Conservation (phyloP, 2,113 vertebrate genomes). For the Spheniscus mendiculus region DNA sequence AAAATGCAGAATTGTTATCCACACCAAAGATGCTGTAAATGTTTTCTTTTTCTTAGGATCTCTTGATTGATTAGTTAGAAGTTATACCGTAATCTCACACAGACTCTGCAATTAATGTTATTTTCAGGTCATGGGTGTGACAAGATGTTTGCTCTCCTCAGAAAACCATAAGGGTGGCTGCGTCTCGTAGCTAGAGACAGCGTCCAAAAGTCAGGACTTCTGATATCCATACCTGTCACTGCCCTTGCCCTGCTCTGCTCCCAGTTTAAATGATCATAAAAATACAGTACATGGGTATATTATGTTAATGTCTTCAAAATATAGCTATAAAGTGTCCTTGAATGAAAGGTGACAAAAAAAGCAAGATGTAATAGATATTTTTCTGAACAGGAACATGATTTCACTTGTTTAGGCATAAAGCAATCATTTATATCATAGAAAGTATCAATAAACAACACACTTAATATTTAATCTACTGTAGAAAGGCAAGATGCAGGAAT, state of each 20-base stretch:
- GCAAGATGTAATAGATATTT: background rate
- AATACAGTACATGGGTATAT: background rate
- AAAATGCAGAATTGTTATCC: background rate
- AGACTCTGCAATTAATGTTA: background rate
- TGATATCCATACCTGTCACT: background rate
- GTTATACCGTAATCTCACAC: background rate
- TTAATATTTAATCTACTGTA: background rate
- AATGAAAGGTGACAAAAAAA: background rate
- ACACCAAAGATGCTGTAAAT: background rate
- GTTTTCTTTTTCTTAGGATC: background rate
- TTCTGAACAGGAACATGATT: background rate
- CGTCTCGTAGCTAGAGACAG: background rate
- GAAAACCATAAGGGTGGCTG: background rate
- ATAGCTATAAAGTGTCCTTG: background rate
- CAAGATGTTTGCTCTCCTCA: background rate
- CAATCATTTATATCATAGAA: background rate
- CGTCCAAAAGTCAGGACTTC: background rate
- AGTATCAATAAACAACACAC: background rate
- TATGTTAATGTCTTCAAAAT: background rate
- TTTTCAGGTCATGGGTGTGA: background rate
- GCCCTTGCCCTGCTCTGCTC: background rate
- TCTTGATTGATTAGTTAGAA: background rate
- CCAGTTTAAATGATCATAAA: background rate
- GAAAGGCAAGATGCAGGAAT: background rate
- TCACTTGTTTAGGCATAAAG: background rate